Conservation (phyloP, 2,888 invertebrate species). For the Drosophila prostipennis region DNA sequence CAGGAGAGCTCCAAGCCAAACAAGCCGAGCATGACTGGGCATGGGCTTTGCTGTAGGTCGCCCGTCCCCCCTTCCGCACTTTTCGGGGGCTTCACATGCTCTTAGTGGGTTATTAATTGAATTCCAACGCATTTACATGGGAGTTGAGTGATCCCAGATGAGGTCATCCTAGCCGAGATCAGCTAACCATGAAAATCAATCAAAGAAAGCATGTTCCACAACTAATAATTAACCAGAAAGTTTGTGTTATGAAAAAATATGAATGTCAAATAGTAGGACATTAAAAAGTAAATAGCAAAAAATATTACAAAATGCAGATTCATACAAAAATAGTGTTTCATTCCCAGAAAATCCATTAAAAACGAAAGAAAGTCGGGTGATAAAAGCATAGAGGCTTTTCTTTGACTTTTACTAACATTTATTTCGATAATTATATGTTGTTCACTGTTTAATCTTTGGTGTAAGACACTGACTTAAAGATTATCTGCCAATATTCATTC, state of each 20-base stretch:
- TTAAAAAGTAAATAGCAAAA: neutral
- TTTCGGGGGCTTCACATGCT: slow-evolving; percentile 31
- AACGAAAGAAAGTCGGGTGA: neutral
- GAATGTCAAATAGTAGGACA: neutral
- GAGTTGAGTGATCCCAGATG: slow-evolving; percentile 13
- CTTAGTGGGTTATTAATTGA: slow-evolving; percentile 53
- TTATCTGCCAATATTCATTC: too few species aligned
- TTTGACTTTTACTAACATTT: neutral
- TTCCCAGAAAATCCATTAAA: neutral
- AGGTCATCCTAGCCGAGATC: slow-evolving; percentile 4
- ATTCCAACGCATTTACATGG: slow-evolving; percentile 52
- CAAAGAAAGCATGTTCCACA: slow-evolving; percentile 26
- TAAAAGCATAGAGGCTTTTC: too few species aligned
- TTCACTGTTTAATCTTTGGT: neutral
- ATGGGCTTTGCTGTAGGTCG: slow-evolving; percentile 41
- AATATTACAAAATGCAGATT: neutral
- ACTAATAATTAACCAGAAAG: slow-evolving; percentile 6
- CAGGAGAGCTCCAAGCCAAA: slow-evolving; percentile 22
- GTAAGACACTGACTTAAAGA: neutral
- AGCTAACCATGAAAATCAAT: slow-evolving; percentile 7
- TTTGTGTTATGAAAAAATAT: neutral
- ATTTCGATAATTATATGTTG: neutral
- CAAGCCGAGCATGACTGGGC: slow-evolving; percentile 34
- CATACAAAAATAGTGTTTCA: neutral
- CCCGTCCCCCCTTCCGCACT: neutral